Base-by-base conservation (phyloP, 2,888 invertebrate species). In the Sylvicola cinctus region DNA sequence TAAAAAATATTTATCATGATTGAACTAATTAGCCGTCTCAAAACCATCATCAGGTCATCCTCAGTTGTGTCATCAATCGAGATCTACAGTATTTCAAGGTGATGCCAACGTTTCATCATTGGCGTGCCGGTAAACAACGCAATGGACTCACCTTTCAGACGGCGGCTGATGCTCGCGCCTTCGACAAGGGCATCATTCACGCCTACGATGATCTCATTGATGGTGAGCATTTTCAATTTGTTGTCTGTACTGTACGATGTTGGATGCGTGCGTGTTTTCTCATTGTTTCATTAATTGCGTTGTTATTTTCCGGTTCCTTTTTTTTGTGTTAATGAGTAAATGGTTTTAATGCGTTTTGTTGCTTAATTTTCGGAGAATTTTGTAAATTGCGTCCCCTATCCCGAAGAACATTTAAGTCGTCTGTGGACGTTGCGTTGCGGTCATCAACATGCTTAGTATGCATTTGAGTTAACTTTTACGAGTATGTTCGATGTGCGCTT, bases 41-140 rank as follows among this genome's bases (percentile, higher is more conserved):
- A n/a, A n/a, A n/a, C n/a, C n/a, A 32, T 31, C 51, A 53, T 4
- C 61, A 91, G 90, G 79, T 83, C 51, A 85, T 93, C 44, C 68
- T 93, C 44, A 84, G 85, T 61, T 93, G 91, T 68, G 79, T 80
- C 34, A 83, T 93, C 55, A 88, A 88, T 61, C 84, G 85, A 56
- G 91, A 93, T 61, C 84, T 93, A 59, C 83, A 87, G 57, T 93
- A 93, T 66, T 85, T 87, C 62, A 88, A 87, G 66, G 90, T 91
- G 49, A 93, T 91, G 83, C 93, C 95, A 23, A 91, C 91, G 31
- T 95, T 95, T 68, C 91, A 93, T 64, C 93, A 93, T 61, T 95
- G 93, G 93, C 78, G 79, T 53, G 88, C 88, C 14, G 91, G 87
- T 38, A 87, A 90, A 61, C 85, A 87, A 61, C 77, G 84, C 44